phyloP scores from a whole-genome alignment of 2,888 invertebrate species.

The Drosophila flavopinicola region DNA sequence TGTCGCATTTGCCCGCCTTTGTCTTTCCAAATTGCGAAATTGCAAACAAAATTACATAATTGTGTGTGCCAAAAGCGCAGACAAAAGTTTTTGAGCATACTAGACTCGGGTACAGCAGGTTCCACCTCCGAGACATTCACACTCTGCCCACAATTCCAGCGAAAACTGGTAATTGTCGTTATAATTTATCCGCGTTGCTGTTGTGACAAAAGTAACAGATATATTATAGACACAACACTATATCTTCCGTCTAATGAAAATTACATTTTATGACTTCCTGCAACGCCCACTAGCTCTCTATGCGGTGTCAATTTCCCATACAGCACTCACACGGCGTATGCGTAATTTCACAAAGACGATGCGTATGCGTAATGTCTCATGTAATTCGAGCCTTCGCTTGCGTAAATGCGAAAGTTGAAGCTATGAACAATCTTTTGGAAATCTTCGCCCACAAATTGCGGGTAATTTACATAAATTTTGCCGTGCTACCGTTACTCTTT shows the following conservation, averaged over 20 bases:
- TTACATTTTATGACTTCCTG: conserved; percentile 74
- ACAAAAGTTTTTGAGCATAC: conserved; percentile 12
- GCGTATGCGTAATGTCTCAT: conserved; percentile 67
- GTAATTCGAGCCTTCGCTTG: conserved; percentile 51
- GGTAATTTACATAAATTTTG: conserved; percentile 22
- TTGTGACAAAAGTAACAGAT: conserved; percentile 59
- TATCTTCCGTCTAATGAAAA: conserved; percentile 74
- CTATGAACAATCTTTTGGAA: conserved; percentile 4
- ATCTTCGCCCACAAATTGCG: conserved; percentile 38
- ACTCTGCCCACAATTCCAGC: conserved; percentile 67
- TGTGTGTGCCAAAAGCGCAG: conserved; percentile 28
- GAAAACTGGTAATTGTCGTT: conserved; percentile 61
- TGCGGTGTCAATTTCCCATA: conserved; percentile 50
- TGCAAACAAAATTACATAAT: conserved; percentile 63
- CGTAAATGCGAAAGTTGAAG: conserved; percentile 47
- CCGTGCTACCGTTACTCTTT: conserved; percentile 55
- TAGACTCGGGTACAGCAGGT: conserved; percentile 28
- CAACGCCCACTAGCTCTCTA: conserved; percentile 47
- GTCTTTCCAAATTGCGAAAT: conserved; percentile 41
- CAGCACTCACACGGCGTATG: conserved; percentile 40
- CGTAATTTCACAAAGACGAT: conserved; percentile 49
- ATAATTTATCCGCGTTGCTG: conserved; percentile 45
- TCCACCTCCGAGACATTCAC: conserved; percentile 61
- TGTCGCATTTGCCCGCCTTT: conserved; percentile 20
- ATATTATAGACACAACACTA: conserved; percentile 39